Base-by-base conservation (phyloP, 2,888 invertebrate species). In the Spicauda simplicius region DNA sequence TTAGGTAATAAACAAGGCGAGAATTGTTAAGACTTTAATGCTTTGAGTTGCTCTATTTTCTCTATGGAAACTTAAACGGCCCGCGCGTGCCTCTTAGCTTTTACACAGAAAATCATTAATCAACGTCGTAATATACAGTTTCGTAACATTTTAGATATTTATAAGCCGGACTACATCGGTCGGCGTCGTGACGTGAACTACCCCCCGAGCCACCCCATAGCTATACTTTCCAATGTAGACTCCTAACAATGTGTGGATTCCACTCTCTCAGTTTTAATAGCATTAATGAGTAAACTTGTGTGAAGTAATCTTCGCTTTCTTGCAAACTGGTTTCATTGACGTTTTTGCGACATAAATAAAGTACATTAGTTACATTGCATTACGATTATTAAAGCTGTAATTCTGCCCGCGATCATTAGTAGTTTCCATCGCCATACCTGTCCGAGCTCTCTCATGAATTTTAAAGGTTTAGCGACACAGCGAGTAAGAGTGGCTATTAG, bases 401-500 rank as follows among this genome's bases (percentile, higher is more conserved):
- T 61, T 50, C 37, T 61, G 10, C 50, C 25, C 37, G 37, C 37
- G 48, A 60, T 59, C 67, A 67, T 67, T 67, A 61, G 37, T 25
- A 56, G 56, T 67, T 67, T 67, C 61, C 48, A 67, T 37, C 20
- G 20, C 48, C 56, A 41, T 61, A 67, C 55, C 60, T 25, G 55
- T 60, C 37, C 30, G 55, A 55, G 33, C 18, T 33, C 45, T 66
- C 60, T 56, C 55, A 55, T 60, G 48, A 19, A 67, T 67, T 61
- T 61, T 52, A 52, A 61, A 67, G 54, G 66, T 60, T 59, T 54
- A 48, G 62, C 48, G 48, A 56, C 55, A 66, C 20, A n/a, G 14
- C 67, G 25, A 41, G 48, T 61, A 62, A 61, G 52, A 67, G 83
- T 81, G 80, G 74, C 72, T 77, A 82, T 84, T 80, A 78, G 78